Evolutionary conservation across 2,888 invertebrate genomes (phyloP), one percentile per base, ranked within the genome.

Genomic region (Agrilus cyanescens): DNA sequence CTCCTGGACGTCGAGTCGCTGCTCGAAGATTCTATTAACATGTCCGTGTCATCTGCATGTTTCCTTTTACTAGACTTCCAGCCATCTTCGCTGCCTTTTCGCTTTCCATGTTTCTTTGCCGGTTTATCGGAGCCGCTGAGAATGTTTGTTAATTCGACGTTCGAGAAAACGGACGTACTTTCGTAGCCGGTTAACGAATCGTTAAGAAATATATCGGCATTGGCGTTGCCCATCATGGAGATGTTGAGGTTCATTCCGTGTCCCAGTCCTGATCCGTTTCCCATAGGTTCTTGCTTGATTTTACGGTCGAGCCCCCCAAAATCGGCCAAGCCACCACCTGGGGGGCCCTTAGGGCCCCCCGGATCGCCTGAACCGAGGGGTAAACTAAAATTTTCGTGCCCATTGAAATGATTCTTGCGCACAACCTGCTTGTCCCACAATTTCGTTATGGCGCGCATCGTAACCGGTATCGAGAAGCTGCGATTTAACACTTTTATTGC

Each of bases 381-480:
- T 61, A 76, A 74, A 68, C 74, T 81, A 71, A 78, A 78, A 50
- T 73, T 73, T 62, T 73, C 73, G 45, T 71, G 71, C 46, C 62
- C 63, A 37, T 56, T 57, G 42, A 50, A 72, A 20, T 65, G 64
- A 42, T 62, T 62, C 42, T 66, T 61, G 32, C 64, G 57, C 12
- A 76, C 67, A 20, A 76, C 74, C 54, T 85, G 84, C 8, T 81
- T 76, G 56, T 88, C 84, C 88, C 89, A 89, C 41, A 80, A 76
- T 59, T 85, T 82, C n/a, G 94, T 78, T 2, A 95, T 73, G 2
- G 89, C 79, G 48, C 94, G 75, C 68, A 94, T 78, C 5, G 90
- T 90, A 40, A 94, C 77, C 2, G 95, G 94, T 62, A 95, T 88
- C n/a, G 93, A 94, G 56, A 90, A 78, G 55, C 85, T 88, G 59